phyloP scores from a whole-genome alignment of 2,113 vertebrate genomes.

The Semicossyphus pulcher region DNA sequence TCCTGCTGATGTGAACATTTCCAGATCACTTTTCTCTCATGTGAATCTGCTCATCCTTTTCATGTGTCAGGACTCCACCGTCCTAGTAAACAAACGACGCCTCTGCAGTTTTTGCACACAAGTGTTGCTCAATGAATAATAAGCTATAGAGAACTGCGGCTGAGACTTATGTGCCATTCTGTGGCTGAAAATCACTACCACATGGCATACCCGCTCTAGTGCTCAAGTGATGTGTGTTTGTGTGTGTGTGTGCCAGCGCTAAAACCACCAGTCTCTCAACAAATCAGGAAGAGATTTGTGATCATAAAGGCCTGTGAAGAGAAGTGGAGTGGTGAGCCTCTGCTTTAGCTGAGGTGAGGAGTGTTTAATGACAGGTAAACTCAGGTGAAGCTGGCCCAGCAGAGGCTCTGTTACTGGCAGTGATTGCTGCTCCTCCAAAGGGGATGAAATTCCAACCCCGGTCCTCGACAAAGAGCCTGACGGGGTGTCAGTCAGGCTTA shows the following conservation, averaged over 20 bases:
- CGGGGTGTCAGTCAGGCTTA: slow-evolving; percentile 82
- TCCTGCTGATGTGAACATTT: slow-evolving; percentile 78
- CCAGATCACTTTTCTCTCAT: slow-evolving; percentile 54
- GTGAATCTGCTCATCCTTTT: slow-evolving; percentile 55
- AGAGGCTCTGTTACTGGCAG: slow-evolving; percentile 75
- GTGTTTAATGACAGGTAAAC: slow-evolving; percentile 76
- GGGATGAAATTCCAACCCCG: slow-evolving; percentile 85
- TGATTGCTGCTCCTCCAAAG: slow-evolving; percentile 78
- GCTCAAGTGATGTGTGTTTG: slow-evolving; percentile 19
- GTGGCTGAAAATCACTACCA: slow-evolving; percentile 27
- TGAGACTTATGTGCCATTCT: slow-evolving; percentile 4
- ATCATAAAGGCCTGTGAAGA: slow-evolving; percentile 13
- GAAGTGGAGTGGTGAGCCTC: slow-evolving; percentile 19
- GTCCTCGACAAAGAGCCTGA: slow-evolving; percentile 80
- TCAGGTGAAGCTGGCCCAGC: slow-evolving; percentile 72
- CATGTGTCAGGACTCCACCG: slow-evolving; percentile 35
- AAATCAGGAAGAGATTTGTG: slow-evolving; percentile 16
- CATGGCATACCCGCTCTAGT: slow-evolving; percentile 6
- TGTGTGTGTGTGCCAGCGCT: slow-evolving; percentile 2
- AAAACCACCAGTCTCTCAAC: slow-evolving; percentile 25
- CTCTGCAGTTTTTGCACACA: background rate
- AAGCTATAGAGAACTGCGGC: slow-evolving; percentile 5
- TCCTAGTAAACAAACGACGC: slow-evolving; percentile 31
- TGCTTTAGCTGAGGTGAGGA: slow-evolving; percentile 34
- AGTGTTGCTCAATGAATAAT: too few species aligned